These are phyloP conservation scores for Teleiodes luculella DNA, from an alignment of 2,888 invertebrate genomes.

Conservation along the genomic window DNA sequence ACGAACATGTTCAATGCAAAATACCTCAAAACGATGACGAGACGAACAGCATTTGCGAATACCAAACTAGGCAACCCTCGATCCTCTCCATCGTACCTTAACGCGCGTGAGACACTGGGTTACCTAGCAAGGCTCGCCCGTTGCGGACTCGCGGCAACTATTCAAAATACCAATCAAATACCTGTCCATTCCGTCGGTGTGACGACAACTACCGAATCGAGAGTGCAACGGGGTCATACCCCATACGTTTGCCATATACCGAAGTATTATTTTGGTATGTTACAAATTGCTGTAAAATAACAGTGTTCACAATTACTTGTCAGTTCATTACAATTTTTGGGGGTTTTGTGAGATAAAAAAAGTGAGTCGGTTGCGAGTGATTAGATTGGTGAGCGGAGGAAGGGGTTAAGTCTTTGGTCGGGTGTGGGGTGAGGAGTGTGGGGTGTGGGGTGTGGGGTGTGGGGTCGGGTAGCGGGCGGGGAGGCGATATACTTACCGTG, in stretches of 20 bases:
- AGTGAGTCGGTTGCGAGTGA: slow-evolving; percentile 4
- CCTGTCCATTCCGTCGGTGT: slow-evolving; percentile 76
- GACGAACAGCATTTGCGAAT: slow-evolving; percentile 46
- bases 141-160: slow-evolving; percentile 47
- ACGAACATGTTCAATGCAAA: slow-evolving; percentile 50
- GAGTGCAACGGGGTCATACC: slow-evolving; percentile 64
- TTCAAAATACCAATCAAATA: slow-evolving; percentile 76
- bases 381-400: slow-evolving; percentile 23
- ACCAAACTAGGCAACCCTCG: slow-evolving; percentile 39
- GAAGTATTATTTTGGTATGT: slow-evolving; percentile 73
- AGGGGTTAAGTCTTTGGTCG: background rate
- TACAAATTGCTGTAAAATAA: slow-evolving; percentile 75
- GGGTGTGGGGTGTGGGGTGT: slow-evolving; percentile 21
- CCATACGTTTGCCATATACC: slow-evolving; percentile 71
- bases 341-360: slow-evolving; percentile 12
- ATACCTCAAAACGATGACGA: slow-evolving; percentile 69
- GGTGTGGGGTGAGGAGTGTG: background rate
- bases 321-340: slow-evolving; percentile 43
- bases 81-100: slow-evolving; percentile 19
- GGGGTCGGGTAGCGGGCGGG: slow-evolving; percentile 1
- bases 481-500: slow-evolving; percentile 63
- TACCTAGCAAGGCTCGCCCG: background rate
- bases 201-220: slow-evolving; percentile 74
- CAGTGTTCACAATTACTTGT: slow-evolving; percentile 73
- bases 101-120: slow-evolving; percentile 17